Conservation (phyloP, 2,888 invertebrate genomes). For the Galerucella nymphaeae region DNA sequence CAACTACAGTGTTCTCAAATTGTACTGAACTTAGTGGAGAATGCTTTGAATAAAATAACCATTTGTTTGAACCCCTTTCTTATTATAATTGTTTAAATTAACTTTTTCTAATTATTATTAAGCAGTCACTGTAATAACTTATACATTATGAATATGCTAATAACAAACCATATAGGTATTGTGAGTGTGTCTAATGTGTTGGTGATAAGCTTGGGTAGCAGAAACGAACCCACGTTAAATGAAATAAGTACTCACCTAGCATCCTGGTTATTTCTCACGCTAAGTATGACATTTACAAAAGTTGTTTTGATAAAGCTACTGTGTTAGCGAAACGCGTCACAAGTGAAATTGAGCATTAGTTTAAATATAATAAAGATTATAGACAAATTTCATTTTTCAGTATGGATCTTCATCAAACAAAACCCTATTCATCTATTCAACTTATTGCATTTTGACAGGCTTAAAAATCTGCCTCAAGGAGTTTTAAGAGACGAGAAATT, state of each 20-base stretch:
- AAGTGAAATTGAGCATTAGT: too few species aligned
- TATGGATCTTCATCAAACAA: too few species aligned
- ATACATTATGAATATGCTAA: background rate
- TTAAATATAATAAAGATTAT: too few species aligned
- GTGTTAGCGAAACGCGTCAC: too few species aligned
- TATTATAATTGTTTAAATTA: background rate
- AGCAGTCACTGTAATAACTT: background rate
- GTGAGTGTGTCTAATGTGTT: background rate
- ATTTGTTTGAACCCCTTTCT: background rate
- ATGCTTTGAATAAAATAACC: background rate
- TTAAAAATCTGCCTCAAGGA: too few species aligned
- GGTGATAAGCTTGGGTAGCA: constrained; percentile 1
- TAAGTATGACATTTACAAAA: background rate
- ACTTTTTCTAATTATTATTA: background rate
- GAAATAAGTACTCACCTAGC: background rate
- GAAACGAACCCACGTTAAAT: background rate
- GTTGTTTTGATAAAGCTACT: too few species aligned
- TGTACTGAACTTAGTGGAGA: too few species aligned
- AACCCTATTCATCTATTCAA: too few species aligned
- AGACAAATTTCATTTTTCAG: too few species aligned
- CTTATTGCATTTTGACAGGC: too few species aligned
- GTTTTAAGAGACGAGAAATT: too few species aligned
- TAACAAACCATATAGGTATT: background rate
- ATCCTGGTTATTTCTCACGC: background rate
- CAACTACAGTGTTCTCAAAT: too few species aligned